These are phyloP conservation scores for Dicyrtomina minuta DNA, from an alignment of 2,888 invertebrate genomes.

Conservation along the genomic window DNA sequence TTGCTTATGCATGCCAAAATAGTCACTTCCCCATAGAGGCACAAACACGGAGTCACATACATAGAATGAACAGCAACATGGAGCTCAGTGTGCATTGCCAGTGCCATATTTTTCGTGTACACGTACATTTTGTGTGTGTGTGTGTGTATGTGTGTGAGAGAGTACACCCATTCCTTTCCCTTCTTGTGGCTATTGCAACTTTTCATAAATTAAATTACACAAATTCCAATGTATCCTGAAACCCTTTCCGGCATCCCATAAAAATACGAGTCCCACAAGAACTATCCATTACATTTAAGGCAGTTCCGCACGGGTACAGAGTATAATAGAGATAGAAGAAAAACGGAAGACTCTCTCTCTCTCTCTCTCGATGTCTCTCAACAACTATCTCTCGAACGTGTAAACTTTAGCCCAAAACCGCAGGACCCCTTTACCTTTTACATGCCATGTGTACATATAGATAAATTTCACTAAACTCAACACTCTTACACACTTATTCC, in stretches of 20 bases:
- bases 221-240: slow-evolving; percentile 32
- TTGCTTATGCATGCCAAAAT: too few relatives aligned
- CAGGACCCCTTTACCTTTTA: too few relatives aligned
- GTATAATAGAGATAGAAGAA: slow-evolving; percentile 23
- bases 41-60: too few relatives aligned
- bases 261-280: slow-evolving; percentile 36
- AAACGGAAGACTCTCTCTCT: slow-evolving; percentile 11
- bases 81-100: too few relatives aligned
- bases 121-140: slow-evolving; percentile 1
- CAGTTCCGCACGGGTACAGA: slow-evolving; percentile 25
- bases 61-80: too few relatives aligned
- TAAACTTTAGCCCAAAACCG: neutral
- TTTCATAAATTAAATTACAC: slow-evolving; percentile 41
- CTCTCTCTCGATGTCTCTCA: neutral
- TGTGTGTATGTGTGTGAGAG: slow-evolving; percentile 3
- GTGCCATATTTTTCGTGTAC: too few relatives aligned
- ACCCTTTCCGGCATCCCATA: slow-evolving; percentile 35
- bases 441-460: too few relatives aligned
- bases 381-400: neutral
- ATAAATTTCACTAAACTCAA: too few relatives aligned
- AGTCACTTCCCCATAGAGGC: too few relatives aligned
- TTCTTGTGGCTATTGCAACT: slow-evolving; percentile 22
- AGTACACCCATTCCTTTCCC: too few relatives aligned
- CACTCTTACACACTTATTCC: too few relatives aligned
- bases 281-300: slow-evolving; percentile 38